phyloP scores from a whole-genome alignment of 2,888 invertebrate genomes.

The Pristionchus fissidentatus region DNA sequence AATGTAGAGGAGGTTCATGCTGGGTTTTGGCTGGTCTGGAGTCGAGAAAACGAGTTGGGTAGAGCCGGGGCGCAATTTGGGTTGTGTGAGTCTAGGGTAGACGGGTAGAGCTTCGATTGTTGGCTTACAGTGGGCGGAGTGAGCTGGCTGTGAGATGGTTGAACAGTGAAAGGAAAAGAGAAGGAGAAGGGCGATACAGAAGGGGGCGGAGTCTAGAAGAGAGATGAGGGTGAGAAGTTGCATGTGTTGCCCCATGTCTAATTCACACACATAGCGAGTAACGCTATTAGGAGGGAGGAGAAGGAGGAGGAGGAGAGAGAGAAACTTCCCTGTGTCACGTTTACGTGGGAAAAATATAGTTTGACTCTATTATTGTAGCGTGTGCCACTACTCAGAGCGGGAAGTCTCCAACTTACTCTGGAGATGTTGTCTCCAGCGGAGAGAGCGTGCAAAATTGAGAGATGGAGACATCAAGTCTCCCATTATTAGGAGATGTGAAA shows the following conservation, averaged over 20 bases:
- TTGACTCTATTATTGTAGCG: no score
- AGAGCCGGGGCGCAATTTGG: not conserved
- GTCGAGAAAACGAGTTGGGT: not conserved
- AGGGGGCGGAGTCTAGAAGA: slow-evolving; percentile 21
- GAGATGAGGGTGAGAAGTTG: not conserved
- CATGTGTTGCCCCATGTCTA: slow-evolving; percentile 25
- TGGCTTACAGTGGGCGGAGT: slow-evolving; percentile 34
- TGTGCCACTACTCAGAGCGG: no score
- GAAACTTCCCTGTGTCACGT: slow-evolving; percentile 32
- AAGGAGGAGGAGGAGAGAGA: not conserved
- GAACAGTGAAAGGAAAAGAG: not conserved
- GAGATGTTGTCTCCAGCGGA: no score
- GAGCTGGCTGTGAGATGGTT: not conserved
- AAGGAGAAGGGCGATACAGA: not conserved
- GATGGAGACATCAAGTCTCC: no score
- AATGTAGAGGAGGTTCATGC: slow-evolving; percentile 32
- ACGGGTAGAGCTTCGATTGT: not conserved
- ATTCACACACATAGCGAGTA: slow-evolving; percentile 11
- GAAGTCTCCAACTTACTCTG: no score
- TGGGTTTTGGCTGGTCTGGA: not conserved
- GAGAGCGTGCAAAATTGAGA: no score
- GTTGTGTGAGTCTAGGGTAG: not conserved
- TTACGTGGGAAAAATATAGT: no score
- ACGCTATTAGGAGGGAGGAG: slow-evolving; percentile 18
- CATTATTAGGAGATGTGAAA: no score